Evolutionary conservation across 1,140 invertebrate genomes (phyloP).

Genomic region (Aleiodes sp.): DNA sequence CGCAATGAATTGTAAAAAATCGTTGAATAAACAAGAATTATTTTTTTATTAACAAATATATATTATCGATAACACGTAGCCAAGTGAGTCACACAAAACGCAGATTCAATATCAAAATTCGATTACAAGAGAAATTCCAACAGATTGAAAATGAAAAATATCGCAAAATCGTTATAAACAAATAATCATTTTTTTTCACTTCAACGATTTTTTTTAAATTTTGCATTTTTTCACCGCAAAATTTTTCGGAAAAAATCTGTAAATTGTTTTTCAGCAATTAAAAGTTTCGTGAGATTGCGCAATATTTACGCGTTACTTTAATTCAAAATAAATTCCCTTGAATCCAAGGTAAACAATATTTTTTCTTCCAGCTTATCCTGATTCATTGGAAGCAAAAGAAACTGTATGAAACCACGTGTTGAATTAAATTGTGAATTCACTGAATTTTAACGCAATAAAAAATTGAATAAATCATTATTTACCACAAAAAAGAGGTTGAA

Average conservation of each 20-base stretch:
- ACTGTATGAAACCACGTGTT: too few relatives aligned
- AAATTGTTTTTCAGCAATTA: background rate
- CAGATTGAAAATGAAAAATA: too few relatives aligned
- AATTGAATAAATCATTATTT: conserved; percentile 54
- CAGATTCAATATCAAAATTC: background rate
- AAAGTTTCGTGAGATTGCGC: conserved; percentile 18
- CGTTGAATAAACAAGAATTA: background rate
- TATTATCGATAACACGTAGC: background rate
- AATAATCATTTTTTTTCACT: too few relatives aligned
- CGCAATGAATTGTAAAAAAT: too few relatives aligned
- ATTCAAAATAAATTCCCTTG: background rate
- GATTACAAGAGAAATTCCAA: too few relatives aligned
- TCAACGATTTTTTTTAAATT: too few relatives aligned
- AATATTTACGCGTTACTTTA: background rate
- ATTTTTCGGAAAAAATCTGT: background rate
- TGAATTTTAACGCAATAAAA: background rate
- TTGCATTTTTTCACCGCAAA: too few relatives aligned
- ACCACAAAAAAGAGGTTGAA: conserved; percentile 77
- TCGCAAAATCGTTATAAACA: too few relatives aligned
- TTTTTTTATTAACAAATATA: background rate
- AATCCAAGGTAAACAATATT: too few relatives aligned
- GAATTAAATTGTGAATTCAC: too few relatives aligned
- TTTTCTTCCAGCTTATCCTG: too few relatives aligned
- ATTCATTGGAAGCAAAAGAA: too few relatives aligned
- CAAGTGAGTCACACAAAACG: background rate